Evolutionary conservation across 2,113 vertebrate species (phyloP), one percentile per base, ranked within the genome.

Genomic region (Candoia aspera): DNA sequence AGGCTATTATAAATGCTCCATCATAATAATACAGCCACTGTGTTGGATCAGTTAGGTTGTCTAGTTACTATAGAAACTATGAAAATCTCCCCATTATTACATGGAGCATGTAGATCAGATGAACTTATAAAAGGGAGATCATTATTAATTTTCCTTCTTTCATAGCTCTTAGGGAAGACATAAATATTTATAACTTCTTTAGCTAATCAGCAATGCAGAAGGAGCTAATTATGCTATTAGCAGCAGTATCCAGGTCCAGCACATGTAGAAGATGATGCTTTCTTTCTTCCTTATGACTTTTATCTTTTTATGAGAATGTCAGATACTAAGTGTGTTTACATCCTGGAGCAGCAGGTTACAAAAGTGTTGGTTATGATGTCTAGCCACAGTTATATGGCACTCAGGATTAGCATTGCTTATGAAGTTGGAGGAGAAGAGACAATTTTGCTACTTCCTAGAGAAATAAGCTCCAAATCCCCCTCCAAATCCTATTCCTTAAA

Each of bases 141-240:
- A 89, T 64, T 1, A 91, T 54, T 94, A 93, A 90, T 95, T 95
- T 93, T 91, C 9, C 83, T 89, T 4, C 91, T 92, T 90, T 95
- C n/a, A 89, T 94, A 90, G 88, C 88, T 93, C 49, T 29, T 93
- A 97, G 9, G 46, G 4, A 94, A 92, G 55, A 29, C 87, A 92
- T 95, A 96, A 95, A 97, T 94, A 94, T 96, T 94, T 96, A 91
- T 96, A 94, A 93, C 93, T 91, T n/a, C 91, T 96, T 96, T 93
- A 94, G 62, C 46, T 96, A 87, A 96, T 96, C 91, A 94, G 62
- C 84, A 93, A 64, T 92, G 91, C 90, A 73, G 91, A 26, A 93
- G 89, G 96, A 96, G 96, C 37, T 90, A 92, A 96, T 96, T 62
- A 92, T 95, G 87, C 42, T 79, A 91, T 93, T 90, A 90, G 29